These are phyloP conservation scores for Chaetoderma sp. DNA, from an alignment of 2,888 invertebrate species.

Conservation along the genomic window DNA sequence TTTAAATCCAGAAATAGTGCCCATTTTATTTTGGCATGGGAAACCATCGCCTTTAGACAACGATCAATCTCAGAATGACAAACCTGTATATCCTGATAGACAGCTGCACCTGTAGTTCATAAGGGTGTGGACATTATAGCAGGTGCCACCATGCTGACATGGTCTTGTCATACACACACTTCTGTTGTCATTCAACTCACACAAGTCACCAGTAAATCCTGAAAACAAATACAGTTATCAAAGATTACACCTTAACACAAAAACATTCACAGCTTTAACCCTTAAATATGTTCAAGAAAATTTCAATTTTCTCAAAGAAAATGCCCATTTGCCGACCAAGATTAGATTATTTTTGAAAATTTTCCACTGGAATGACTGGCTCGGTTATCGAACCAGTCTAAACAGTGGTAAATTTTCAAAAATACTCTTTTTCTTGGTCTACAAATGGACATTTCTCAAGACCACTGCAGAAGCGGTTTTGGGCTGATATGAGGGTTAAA, in stretches of 20 bases:
- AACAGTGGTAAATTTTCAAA: no score
- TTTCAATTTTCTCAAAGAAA: neutral
- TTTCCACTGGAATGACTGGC: no score
- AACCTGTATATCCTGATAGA: conserved; percentile 80
- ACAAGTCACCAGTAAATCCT: conserved; percentile 86
- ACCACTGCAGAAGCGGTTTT: no score
- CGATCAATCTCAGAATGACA: conserved; percentile 22
- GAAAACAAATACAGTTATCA: conserved; percentile 10
- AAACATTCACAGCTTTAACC: neutral
- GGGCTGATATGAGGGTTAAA: no score
- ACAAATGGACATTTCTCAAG: no score
- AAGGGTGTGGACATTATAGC: conserved; percentile 81
- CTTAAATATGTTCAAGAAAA: neutral
- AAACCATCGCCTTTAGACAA: no score
- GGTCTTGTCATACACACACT: conserved; percentile 87
- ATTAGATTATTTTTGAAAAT: no score
- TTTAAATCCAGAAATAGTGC: no score
- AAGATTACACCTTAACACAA: neutral
- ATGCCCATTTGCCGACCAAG: no score
- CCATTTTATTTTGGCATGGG: no score
- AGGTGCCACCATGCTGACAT: conserved; percentile 90
- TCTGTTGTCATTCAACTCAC: conserved; percentile 90
- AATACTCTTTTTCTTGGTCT: no score
- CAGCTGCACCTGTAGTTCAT: conserved; percentile 89
- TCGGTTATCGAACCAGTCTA: no score